Conservation (phyloP, 1,140 invertebrate species). For the Coptotermes formosanus region DNA sequence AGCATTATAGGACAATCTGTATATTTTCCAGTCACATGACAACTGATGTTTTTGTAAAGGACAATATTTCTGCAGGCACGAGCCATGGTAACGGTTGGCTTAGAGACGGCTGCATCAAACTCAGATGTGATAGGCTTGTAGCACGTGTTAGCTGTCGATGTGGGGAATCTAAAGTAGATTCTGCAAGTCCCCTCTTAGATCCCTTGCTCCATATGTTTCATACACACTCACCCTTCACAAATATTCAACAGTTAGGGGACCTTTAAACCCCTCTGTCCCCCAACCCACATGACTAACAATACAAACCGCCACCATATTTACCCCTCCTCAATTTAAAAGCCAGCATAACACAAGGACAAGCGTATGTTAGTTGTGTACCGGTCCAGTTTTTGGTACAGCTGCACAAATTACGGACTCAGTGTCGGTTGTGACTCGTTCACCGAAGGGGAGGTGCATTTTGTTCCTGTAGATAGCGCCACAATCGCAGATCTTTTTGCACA, state of each 20-base stretch:
- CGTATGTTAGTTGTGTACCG: neutral
- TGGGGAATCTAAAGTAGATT: neutral
- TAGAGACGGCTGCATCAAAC: neutral
- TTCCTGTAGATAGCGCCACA: neutral
- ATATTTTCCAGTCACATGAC: neutral
- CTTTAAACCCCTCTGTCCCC: neutral
- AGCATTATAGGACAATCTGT: no score
- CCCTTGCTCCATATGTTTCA: neutral
- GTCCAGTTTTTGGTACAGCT: neutral
- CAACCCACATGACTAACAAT: neutral
- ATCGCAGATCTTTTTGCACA: neutral
- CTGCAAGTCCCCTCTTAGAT: neutral
- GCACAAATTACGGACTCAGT: neutral
- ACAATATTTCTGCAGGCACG: neutral
- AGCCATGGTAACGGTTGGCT: neutral
- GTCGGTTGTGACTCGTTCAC: neutral
- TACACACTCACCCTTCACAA: conserved; percentile 9
- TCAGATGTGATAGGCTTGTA: neutral
- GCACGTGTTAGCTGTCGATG: neutral
- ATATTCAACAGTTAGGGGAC: conserved; percentile 13
- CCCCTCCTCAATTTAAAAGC: conserved; percentile 5
- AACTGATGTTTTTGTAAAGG: neutral
- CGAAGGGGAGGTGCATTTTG: neutral
- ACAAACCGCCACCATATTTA: neutral
- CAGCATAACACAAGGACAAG: neutral